Percentiles rank a stretch among this genome's conserved stretches.
These are phyloP conservation scores for Watsonalla binaria DNA, from an alignment of 2,888 invertebrate genomes.

Conservation along the genomic window DNA sequence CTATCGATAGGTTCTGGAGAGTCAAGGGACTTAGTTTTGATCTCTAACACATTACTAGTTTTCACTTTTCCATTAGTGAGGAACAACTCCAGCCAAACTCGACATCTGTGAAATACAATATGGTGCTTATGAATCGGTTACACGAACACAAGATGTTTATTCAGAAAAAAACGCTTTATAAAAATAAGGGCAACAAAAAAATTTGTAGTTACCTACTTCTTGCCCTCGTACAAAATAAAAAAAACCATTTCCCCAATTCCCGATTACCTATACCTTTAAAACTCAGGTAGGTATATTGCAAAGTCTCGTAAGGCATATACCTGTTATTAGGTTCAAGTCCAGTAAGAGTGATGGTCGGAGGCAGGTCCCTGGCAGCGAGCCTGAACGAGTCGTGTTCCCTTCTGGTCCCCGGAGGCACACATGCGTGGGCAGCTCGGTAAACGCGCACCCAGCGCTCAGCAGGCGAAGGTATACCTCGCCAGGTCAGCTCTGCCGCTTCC, in stretches of 20 bases:
- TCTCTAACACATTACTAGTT: constrained; percentile 93
- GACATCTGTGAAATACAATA: constrained; percentile 78
- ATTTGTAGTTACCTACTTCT: no score
- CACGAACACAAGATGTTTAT: no score
- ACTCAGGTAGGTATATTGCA: no score
- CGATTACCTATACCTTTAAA: no score
- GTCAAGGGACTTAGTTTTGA: constrained; percentile 87
- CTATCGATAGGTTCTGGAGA: constrained; percentile 62
- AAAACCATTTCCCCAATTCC: no score
- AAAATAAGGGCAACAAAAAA: no score
- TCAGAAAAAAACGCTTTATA: no score
- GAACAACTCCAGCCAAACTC: constrained; percentile 93
- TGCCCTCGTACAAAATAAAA: no score
- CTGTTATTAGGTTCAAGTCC: constrained; percentile 80
- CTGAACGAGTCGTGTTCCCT: constrained; percentile 63
- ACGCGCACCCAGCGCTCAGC: constrained; percentile 94
- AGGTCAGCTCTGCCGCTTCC: constrained; percentile 86
- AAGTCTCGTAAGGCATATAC: constrained; percentile 22
- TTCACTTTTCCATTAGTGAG: constrained; percentile 93
- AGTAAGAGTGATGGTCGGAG: constrained; percentile 49
- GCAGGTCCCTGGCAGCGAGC: constrained; percentile 58
- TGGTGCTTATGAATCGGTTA: no score
- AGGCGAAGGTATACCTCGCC: constrained; percentile 92
- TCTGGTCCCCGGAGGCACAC: constrained; percentile 58
- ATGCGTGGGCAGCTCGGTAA: constrained; percentile 85